Evolutionary conservation across 2,797 vertebrate genomes (phyloP), one percentile per base, ranked within the genome.

Genomic region (Tamandua tetradactyla): DNA sequence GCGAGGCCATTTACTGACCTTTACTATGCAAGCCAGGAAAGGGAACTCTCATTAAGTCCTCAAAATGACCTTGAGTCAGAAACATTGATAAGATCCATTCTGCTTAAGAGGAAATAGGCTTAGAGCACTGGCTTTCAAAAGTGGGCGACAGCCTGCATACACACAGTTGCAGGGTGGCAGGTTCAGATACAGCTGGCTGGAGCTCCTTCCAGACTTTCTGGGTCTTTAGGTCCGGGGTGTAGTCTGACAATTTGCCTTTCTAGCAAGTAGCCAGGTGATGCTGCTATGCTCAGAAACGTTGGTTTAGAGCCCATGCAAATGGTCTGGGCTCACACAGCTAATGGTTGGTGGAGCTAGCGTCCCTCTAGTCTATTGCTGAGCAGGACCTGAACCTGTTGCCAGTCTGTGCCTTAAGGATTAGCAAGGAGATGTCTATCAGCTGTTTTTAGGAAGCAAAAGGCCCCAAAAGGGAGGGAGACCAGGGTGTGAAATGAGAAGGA

Each of bases 261-360:
- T 75, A 52, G 57, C 4, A 10, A 81, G n/a, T 86, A 44, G 27
- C 37, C 91, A 75, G 37, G 20, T 52, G 3, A 17, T 42, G 69
- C 61, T 44, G 37, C 9, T 30, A 15, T 68, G 25, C 61, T 62
- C 17, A 49, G 57, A 85, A 18, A 20, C 47, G 0, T 5, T 9
- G 30, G 25, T 44, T 76, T 57, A 78, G 61, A 91, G 55, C 3
- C 25, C 25, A 22, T 0, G 1, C 30, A 42, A 30, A 71, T 17
- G 1, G 2, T 69, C 52, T 12, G 27, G 18, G 44, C 15, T 22
- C 8, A 1, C 18, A 42, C 15, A 11, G n/a, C 4, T 23, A 42
- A 6, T 3, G 9, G 44, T 20, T 0, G 3, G 13, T 59, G 37
- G 10, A 7, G 14, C 42, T 12, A 1, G 5, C 0, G 0, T 40